Evolutionary conservation across 2,888 invertebrate species (phyloP).

Genomic region (Tridacna crocea): DNA sequence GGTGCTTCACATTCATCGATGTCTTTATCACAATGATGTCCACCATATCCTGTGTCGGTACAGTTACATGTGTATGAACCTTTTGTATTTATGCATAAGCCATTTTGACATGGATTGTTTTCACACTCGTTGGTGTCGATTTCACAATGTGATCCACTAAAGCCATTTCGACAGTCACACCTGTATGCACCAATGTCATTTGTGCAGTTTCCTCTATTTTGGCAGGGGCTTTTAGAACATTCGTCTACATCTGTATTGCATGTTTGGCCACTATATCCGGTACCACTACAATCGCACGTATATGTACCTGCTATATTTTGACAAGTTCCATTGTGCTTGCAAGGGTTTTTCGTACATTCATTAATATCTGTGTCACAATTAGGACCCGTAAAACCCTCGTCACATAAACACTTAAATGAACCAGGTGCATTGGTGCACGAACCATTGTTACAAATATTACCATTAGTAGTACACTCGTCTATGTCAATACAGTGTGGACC

Average conservation of each 20-base stretch:
- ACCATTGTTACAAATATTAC: neutral
- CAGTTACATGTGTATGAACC: constrained; percentile 34
- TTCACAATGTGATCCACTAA: constrained; percentile 1
- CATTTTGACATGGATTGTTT: neutral
- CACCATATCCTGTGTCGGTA: neutral
- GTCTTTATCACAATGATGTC: neutral
- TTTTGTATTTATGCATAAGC: constrained; percentile 9
- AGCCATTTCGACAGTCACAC: constrained; percentile 22
- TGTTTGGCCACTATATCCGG: neutral
- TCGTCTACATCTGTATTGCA: constrained; percentile 1
- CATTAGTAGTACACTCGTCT: constrained; percentile 12
- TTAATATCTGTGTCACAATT: neutral
- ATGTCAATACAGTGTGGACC: constrained; percentile 18
- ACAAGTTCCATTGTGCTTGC: constrained; percentile 32
- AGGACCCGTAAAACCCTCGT: constrained; percentile 1
- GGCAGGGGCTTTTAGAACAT: neutral
- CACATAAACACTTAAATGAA: neutral
- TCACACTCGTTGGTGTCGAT: constrained; percentile 12
- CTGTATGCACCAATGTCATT: neutral
- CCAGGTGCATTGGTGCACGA: neutral
- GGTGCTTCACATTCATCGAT: constrained; percentile 6
- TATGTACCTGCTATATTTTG: constrained; percentile 16
- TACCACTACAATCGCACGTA: constrained; percentile 24
- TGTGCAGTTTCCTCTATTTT: neutral
- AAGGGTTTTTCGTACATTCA: constrained; percentile 20